Percentiles rank a stretch among this genome's conserved stretches.
These are phyloP conservation scores for Hydrocynus forskahlii DNA, from an alignment of 2,797 vertebrate genomes.

Conservation along the genomic window DNA sequence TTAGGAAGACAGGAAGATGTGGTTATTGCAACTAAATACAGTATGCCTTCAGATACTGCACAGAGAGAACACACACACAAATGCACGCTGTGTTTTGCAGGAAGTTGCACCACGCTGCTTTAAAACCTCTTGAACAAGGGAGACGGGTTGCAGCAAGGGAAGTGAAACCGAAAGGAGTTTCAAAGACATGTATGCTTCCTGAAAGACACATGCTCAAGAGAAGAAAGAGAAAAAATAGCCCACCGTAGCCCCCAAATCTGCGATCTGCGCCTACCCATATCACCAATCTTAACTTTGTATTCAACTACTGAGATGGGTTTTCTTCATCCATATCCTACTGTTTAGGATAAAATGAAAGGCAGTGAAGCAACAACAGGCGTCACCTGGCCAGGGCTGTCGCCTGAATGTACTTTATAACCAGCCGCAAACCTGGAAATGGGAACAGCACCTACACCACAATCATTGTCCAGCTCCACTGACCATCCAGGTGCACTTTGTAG, in stretches of 20 bases:
- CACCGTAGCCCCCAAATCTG: neutral
- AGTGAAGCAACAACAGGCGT: no score
- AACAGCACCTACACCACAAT: no score
- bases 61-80: neutral
- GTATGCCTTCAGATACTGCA: slow-evolving; percentile 57
- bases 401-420: no score
- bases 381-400: no score
- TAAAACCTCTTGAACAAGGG: neutral
- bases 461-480: no score
- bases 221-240: slow-evolving; percentile 6
- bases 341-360: no score
- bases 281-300: no score
- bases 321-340: no score
- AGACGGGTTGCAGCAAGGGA: slow-evolving; percentile 17
- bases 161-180: slow-evolving; percentile 43
- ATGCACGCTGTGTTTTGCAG: slow-evolving; percentile 23
- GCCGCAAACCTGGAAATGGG: no score
- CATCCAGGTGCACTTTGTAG: no score
- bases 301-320: no score
- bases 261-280: no score
- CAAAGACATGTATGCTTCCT: slow-evolving; percentile 18
- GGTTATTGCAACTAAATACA: slow-evolving; percentile 64
- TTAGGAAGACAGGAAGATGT: slow-evolving; percentile 75
- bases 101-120: slow-evolving; percentile 41
- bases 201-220: slow-evolving; percentile 18